Percentiles rank a stretch among this genome's conserved stretches.
Evolutionary conservation across 2,797 vertebrate species (phyloP).

Genomic region (Sebastes minor): DNA sequence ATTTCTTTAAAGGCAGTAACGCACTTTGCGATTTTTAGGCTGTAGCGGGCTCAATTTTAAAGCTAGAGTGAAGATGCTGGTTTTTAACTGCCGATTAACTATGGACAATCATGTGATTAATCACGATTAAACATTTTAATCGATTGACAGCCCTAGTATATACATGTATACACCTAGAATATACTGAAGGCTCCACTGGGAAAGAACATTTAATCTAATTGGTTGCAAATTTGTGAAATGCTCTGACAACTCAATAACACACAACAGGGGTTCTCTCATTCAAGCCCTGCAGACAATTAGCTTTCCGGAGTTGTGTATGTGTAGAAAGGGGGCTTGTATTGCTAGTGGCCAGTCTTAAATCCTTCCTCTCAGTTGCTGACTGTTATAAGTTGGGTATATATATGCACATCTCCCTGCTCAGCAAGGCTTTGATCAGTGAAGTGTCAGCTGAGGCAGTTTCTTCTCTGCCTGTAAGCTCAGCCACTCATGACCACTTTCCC

Average conservation of each 20-base stretch:
- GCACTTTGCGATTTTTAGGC: too few relatives aligned
- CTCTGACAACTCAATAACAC: background rate
- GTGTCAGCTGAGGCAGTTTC: conserved; percentile 38
- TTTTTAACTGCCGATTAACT: too few relatives aligned
- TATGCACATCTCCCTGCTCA: conserved; percentile 27
- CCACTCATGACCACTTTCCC: conserved; percentile 41
- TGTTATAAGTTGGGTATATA: conserved; percentile 12
- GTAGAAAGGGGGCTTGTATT: background rate
- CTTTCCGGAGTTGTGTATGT: background rate
- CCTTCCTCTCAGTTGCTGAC: conserved; percentile 21
- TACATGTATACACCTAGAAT: background rate
- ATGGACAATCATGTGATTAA: too few relatives aligned
- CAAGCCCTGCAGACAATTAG: background rate
- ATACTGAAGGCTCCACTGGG: background rate
- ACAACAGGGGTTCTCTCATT: background rate
- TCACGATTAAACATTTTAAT: too few relatives aligned
- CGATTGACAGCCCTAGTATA: too few relatives aligned
- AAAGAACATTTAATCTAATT: background rate
- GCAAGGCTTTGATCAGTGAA: conserved; percentile 55
- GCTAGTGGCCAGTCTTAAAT: conserved; percentile 10
- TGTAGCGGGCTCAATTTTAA: too few relatives aligned
- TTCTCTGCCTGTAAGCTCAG: conserved; percentile 31
- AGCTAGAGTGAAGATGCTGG: too few relatives aligned
- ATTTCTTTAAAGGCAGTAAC: too few relatives aligned
- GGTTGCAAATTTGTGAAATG: conserved; percentile 3